Conservation (phyloP, 2,113 vertebrate species). For the Pomatorhinus ruficollis region DNA sequence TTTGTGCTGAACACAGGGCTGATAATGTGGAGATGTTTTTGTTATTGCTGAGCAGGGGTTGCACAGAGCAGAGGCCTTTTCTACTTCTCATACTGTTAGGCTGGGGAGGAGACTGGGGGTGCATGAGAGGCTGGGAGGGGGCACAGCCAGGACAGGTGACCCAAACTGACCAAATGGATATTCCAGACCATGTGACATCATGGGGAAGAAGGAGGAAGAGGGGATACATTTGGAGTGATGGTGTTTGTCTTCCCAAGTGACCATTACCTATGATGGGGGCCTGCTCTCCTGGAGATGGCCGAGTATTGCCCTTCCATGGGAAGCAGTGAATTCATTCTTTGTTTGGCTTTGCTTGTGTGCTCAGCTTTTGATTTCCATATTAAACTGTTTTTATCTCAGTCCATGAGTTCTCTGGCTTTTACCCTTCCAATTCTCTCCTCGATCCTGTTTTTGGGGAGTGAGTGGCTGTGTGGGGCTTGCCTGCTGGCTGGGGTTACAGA, state of each 20-base stretch:
- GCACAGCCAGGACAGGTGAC: background rate
- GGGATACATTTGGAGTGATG: background rate
- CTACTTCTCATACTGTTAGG: rapidly evolving
- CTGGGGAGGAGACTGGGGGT: background rate
- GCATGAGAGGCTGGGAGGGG: background rate
- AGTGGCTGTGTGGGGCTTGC: background rate
- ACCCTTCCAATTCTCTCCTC: background rate
- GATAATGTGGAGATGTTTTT: background rate
- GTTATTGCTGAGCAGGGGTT: background rate
- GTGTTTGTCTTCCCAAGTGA: background rate
- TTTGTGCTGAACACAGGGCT: background rate
- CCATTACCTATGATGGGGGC: rapidly evolving
- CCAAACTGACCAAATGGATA: background rate
- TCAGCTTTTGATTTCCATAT: background rate
- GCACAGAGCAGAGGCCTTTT: background rate
- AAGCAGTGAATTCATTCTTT: background rate
- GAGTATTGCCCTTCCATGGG: background rate
- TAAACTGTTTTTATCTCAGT: background rate
- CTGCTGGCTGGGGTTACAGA: background rate
- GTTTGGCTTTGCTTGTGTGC: background rate
- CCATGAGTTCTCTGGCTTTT: background rate
- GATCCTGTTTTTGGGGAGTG: background rate
- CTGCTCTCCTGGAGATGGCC: background rate
- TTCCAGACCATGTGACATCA: background rate
- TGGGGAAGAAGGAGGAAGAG: background rate